Conservation (phyloP, 1,140 invertebrate species). For the Chrysoperla carnea region DNA sequence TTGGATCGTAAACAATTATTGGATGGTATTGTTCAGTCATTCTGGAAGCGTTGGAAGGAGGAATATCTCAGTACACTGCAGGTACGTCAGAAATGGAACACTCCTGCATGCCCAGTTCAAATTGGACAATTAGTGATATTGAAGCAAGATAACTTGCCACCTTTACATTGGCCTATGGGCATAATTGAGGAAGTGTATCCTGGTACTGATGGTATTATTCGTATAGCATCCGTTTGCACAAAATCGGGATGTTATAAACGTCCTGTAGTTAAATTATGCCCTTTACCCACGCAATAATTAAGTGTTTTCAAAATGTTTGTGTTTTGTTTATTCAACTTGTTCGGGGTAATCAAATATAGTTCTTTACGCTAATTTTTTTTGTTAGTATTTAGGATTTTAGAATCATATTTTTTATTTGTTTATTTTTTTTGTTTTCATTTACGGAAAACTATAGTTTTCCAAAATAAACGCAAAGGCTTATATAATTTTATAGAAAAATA, state of each 20-base stretch:
- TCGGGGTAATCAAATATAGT: too few species aligned
- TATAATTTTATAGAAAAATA: too few species aligned
- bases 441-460: too few species aligned
- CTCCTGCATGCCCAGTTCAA: slow-evolving; percentile 1
- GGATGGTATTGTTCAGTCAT: slow-evolving; percentile 5
- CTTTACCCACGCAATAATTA: not conserved
- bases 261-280: slow-evolving; percentile 1
- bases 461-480: too few species aligned
- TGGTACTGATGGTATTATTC: slow-evolving; percentile 6
- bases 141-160: slow-evolving; percentile 9
- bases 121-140: slow-evolving; percentile 12
- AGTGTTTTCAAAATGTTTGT: too few species aligned
- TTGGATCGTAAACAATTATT: slow-evolving; percentile 4
- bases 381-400: too few species aligned
- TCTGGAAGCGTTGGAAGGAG: slow-evolving; percentile 8
- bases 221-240: slow-evolving; percentile 6
- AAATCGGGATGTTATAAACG: slow-evolving; percentile 1
- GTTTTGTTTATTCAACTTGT: too few species aligned
- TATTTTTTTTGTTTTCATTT: too few species aligned
- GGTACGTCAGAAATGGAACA: slow-evolving; percentile 1
- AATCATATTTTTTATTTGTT: too few species aligned
- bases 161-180: slow-evolving; percentile 14
- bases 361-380: too few species aligned
- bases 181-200: slow-evolving; percentile 17
- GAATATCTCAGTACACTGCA: slow-evolving; percentile 7